phyloP scores from a whole-genome alignment of 1,140 invertebrate species.

The Ganaspis sp. region DNA sequence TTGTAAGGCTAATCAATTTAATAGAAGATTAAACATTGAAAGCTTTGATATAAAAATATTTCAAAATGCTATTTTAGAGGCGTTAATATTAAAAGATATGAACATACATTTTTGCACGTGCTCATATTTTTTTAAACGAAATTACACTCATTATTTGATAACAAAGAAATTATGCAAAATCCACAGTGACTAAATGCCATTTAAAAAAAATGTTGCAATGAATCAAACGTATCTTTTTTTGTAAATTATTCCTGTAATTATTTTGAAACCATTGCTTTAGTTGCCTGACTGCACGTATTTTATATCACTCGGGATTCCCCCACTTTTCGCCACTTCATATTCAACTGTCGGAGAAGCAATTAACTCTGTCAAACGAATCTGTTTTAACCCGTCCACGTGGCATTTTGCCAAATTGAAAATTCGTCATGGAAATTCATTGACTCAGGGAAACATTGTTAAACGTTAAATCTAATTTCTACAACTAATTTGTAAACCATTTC shows the following conservation, averaged over 20 bases:
- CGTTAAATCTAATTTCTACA: background rate
- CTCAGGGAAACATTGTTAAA: slow-evolving; percentile 7
- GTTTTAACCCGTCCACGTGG: slow-evolving; percentile 22
- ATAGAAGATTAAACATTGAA: too few relatives aligned
- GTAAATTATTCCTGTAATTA: slow-evolving; percentile 3
- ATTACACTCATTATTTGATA: too few relatives aligned
- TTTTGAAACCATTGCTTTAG: background rate
- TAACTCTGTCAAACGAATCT: slow-evolving; percentile 21
- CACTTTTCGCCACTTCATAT: slow-evolving; percentile 18
- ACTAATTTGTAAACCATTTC: background rate
- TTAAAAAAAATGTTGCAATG: background rate
- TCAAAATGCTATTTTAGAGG: too few relatives aligned
- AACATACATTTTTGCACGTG: too few relatives aligned
- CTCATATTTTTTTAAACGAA: too few relatives aligned
- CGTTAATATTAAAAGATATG: too few relatives aligned
- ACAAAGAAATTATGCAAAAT: background rate
- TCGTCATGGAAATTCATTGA: slow-evolving; percentile 18
- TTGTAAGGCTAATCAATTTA: too few relatives aligned
- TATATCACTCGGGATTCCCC: slow-evolving; percentile 8
- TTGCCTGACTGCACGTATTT: slow-evolving; percentile 2
- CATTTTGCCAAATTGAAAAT: slow-evolving; percentile 31
- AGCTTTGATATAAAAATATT: too few relatives aligned
- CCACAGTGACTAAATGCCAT: background rate
- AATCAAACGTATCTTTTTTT: background rate
- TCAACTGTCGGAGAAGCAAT: slow-evolving; percentile 8